Evolutionary conservation across 1,140 invertebrate species (phyloP).

Genomic region (Drosophila elegans): DNA sequence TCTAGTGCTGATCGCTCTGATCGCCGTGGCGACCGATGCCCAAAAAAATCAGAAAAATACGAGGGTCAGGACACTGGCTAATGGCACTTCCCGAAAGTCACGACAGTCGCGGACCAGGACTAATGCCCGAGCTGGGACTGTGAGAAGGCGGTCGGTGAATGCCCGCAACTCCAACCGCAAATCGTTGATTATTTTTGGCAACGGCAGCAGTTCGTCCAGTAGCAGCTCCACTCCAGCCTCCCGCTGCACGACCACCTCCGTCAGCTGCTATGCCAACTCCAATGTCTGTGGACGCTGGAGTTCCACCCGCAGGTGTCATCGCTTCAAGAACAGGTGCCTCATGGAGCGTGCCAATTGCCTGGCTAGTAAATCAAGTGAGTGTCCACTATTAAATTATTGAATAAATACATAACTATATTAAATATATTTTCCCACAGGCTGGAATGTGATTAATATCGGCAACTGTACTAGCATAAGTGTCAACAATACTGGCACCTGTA

Average conservation of each 20-base stretch:
- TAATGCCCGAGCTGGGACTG: not conserved
- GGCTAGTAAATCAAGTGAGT: slow-evolving; percentile 39
- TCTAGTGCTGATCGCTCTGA: slow-evolving; percentile 30
- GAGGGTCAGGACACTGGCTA: not conserved
- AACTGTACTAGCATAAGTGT: slow-evolving; percentile 36
- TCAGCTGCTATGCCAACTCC: slow-evolving; percentile 16
- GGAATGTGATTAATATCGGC: slow-evolving; percentile 23
- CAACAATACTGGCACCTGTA: slow-evolving; percentile 22
- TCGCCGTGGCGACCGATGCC: slow-evolving; percentile 36
- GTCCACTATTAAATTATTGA: not conserved
- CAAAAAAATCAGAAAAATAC: slow-evolving; percentile 12
- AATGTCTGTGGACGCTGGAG: slow-evolving; percentile 45
- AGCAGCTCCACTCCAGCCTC: slow-evolving; percentile 28
- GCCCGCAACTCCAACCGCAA: not conserved
- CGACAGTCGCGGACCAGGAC: not conserved
- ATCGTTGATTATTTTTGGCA: not conserved
- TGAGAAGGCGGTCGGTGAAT: not conserved
- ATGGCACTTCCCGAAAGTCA: not conserved
- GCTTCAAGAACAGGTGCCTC: slow-evolving; percentile 30
- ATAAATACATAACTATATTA: not conserved
- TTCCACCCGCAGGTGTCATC: slow-evolving; percentile 16
- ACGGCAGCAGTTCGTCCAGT: slow-evolving; percentile 10
- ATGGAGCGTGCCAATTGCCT: slow-evolving; percentile 37
- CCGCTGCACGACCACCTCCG: slow-evolving; percentile 21
- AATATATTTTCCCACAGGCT: slow-evolving; percentile 12